Conservation (phyloP, 2,113 vertebrate genomes). For the Rafetus swinhoei region DNA sequence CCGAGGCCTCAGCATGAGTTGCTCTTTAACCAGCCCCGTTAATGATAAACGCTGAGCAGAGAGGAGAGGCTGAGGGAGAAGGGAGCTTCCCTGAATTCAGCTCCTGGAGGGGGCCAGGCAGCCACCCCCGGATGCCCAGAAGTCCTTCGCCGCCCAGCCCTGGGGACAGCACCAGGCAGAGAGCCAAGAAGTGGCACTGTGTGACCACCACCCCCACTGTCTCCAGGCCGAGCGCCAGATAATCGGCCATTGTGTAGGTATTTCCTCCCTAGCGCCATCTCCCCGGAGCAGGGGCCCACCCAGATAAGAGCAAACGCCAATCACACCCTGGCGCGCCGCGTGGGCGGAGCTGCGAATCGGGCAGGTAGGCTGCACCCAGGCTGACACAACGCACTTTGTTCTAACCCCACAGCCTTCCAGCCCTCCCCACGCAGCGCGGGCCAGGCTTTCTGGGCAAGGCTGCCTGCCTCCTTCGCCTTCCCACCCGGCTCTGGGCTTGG, state of each 20-base stretch:
- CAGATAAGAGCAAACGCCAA: neutral
- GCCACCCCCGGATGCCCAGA: neutral
- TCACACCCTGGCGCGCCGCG: neutral
- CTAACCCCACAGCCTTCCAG: no score
- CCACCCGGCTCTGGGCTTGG: neutral
- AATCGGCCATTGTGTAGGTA: neutral
- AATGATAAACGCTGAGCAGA: constrained; percentile 45
- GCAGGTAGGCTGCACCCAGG: neutral
- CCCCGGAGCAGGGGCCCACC: neutral
- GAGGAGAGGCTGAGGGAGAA: neutral
- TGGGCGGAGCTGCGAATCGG: neutral
- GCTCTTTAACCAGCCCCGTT: neutral
- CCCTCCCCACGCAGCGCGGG: neutral
- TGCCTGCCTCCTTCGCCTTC: neutral
- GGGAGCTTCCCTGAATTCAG: neutral
- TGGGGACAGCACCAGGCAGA: fast-evolving
- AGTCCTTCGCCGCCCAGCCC: neutral
- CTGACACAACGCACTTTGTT: no score
- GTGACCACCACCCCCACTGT: neutral
- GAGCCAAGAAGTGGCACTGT: fast-evolving
- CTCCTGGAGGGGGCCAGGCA: neutral
- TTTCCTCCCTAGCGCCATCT: neutral
- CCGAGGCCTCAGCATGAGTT: fast-evolving
- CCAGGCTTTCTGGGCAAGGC: neutral
- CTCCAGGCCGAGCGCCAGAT: neutral